These are phyloP conservation scores for Hydropsyche betteni DNA, from an alignment of 2,888 invertebrate species.

Conservation along the genomic window DNA sequence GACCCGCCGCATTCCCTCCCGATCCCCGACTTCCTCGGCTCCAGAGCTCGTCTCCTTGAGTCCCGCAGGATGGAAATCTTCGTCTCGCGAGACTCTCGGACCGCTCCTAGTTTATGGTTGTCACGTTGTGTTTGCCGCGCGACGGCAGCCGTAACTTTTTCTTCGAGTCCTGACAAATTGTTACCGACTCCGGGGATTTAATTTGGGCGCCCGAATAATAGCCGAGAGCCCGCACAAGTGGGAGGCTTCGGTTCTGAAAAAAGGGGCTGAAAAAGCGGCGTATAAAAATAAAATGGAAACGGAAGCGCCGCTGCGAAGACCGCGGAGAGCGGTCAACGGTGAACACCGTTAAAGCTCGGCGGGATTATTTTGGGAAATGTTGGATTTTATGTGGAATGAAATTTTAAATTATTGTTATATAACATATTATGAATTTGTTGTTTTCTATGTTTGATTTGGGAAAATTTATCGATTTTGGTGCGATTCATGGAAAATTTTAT, in stretches of 20 bases:
- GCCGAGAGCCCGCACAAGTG: constrained; percentile 1
- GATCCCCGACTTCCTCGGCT: neutral
- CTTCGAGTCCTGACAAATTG: constrained; percentile 45
- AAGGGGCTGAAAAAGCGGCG: neutral
- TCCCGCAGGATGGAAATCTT: neutral
- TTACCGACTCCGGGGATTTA: constrained; percentile 42
- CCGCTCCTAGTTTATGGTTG: constrained; percentile 23
- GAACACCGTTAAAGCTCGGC: too few relatives aligned
- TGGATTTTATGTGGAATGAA: too few relatives aligned
- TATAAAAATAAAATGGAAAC: too few relatives aligned
- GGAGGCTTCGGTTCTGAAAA: too few relatives aligned
- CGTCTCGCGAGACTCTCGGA: constrained; percentile 2
- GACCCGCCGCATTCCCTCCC: neutral
- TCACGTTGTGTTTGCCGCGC: constrained; percentile 30
- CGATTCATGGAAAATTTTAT: too few relatives aligned
- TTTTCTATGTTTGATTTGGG: too few relatives aligned
- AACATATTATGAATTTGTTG: too few relatives aligned
- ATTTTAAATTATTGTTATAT: too few relatives aligned
- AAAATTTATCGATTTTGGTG: too few relatives aligned
- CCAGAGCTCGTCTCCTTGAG: neutral
- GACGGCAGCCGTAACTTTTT: constrained; percentile 39
- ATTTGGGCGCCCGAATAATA: constrained; percentile 45
- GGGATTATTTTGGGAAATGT: too few relatives aligned
- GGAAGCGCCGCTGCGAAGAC: too few relatives aligned
- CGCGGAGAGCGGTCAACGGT: too few relatives aligned